Base-by-base conservation (phyloP, 2,113 vertebrate species). In the Morphnarchus princeps region DNA sequence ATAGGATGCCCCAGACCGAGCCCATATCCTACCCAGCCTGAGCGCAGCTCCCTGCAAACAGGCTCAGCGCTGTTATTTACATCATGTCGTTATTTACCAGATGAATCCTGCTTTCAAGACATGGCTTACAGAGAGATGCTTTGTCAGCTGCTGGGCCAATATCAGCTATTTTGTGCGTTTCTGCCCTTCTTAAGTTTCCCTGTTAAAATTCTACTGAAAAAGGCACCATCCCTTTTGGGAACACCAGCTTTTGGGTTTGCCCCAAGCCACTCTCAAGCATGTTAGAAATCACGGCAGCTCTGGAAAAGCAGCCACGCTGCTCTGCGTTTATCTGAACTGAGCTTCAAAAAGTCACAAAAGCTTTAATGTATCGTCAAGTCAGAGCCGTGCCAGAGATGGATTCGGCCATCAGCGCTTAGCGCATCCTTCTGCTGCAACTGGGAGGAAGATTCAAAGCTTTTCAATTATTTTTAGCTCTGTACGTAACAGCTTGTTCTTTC, bases 401-500 rank as follows among this genome's bases (percentile, higher is more conserved):
- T 38, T 84, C 0, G 25, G 65, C 77, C 92, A 87, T 47, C 80
- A 78, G 73, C 2, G 17, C 80, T 89, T 4, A 31, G 29, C 84
- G 66, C 81, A 82, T 72, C 67, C 76, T 77, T 87, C 83, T 93
- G 89, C 83, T 85, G 73, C 66, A 89, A 72, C 42, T 2, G 45
- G 82, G 17, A 94, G 86, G 52, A 87, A 42, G 45, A 65, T 50
- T 87, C 55, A 89, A 72, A 89, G 83, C 73, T 52, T 50, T 57
- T 45, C 58, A 54, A 84, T 69, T 93, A 95, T 95, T 95, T 97
- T 97, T 94, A 95, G 87, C 78, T 91, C 89, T 38, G 81, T 69
- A 82, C 1, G 3, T 84, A 94, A 69, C 70, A 85, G 81, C 81
- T 87, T 73, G 93, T 92, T 91, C 95, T 86, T 95, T 85, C 94